Evolutionary conservation across 2,113 vertebrate species (phyloP), one percentile per base, ranked within the genome.

Genomic region (Hemicordylus capensis): DNA sequence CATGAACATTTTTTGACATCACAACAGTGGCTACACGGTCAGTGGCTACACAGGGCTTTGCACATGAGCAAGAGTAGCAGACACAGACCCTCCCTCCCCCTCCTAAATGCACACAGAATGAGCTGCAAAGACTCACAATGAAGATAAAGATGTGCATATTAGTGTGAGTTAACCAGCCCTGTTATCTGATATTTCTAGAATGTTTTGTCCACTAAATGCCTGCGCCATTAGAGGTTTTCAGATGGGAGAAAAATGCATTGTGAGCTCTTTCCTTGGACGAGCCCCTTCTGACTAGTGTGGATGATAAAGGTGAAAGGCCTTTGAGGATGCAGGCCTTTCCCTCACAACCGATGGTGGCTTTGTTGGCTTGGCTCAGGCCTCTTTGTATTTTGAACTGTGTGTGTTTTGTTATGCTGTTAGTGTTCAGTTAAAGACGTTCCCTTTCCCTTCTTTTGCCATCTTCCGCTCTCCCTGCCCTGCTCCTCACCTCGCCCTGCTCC

Each of bases 371-470:
- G 75, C 17, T 59, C 48, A 22, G 34, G 39, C 34, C 83, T 54
- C 72, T 1, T 1, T 4, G n/a, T 3, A 22, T 48, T 80, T 85
- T 79, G 39, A 34, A 1, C 6, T 1, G 6, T 28, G 0, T n/a
- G 1, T 14, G 63, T 46, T 61, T 46, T 34, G 79, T 0, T 1
- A 10, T 66, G 42, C 69, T 80, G 46, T 10, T 58, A 67, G 59
- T 39, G 84, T 72, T 87, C 0, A 0, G 76, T 87, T 85, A 80
- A 56, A 85, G 82, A 86, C 54, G 42, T 81, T 76, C 81, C 87
- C 76, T 89, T 84, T 88, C 86, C 89, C 80, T 78, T 88, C 74
- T 88, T 77, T 76, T 44, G 51, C 70, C 69, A 20, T 70, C 42
- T 74, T 54, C 39, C 84, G 56, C 46, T 80, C 24, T 85, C 84